Conservation (phyloP, 2,797 vertebrate genomes). For the Thalassophryne amazonica region DNA sequence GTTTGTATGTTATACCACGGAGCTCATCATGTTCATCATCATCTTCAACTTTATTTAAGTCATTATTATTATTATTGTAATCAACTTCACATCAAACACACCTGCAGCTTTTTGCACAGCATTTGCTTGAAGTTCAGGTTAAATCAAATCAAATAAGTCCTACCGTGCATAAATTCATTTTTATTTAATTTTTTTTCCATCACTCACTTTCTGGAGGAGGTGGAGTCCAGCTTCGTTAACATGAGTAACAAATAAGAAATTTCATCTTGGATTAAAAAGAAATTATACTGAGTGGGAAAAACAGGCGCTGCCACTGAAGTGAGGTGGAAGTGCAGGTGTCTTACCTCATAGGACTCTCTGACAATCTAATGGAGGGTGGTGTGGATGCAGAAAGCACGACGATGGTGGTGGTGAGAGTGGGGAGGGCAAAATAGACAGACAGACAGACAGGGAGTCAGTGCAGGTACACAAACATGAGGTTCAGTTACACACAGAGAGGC, state of each 20-base stretch:
- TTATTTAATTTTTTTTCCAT: too few relatives aligned
- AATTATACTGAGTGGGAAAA: conserved; percentile 14
- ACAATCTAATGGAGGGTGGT: conserved; percentile 98
- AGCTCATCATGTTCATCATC: too few relatives aligned
- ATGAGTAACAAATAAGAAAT: neutral
- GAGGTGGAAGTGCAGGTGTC: conserved; percentile 77
- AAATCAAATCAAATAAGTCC: too few relatives aligned
- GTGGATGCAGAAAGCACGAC: conserved; percentile 95
- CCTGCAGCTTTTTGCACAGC: too few relatives aligned
- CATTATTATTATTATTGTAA: too few relatives aligned
- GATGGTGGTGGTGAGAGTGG: conserved; percentile 80
- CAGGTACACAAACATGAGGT: conserved; percentile 39
- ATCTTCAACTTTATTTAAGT: too few relatives aligned
- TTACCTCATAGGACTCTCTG: conserved; percentile 99
- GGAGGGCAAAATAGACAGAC: conserved; percentile 21
- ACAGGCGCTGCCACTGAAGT: conserved; percentile 37
- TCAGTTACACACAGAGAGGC: conserved; percentile 62
- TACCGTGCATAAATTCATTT: too few relatives aligned
- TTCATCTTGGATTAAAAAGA: neutral
- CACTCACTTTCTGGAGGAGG: too few relatives aligned
- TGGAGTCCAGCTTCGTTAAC: neutral
- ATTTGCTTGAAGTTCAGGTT: too few relatives aligned
- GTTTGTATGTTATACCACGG: too few relatives aligned
- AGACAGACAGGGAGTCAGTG: conserved; percentile 31
- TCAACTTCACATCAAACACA: too few relatives aligned